These are phyloP conservation scores for Mantis religiosa DNA, from an alignment of 2,888 invertebrate species.

Conservation along the genomic window DNA sequence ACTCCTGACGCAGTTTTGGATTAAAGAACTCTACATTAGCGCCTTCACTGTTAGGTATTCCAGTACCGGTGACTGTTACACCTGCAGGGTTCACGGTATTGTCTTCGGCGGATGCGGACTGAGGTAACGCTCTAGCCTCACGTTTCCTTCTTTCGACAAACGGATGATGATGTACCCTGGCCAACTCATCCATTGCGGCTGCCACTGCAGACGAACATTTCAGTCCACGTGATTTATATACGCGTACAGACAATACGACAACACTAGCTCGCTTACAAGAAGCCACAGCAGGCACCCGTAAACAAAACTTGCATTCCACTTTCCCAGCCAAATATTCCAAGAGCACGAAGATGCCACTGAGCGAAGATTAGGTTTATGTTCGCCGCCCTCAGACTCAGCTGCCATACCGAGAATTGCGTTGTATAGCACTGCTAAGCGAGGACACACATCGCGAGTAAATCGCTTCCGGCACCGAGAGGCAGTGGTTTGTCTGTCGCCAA, in stretches of 20 bases:
- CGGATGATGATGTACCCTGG: background rate
- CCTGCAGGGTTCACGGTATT: conserved; percentile 40
- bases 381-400: background rate
- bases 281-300: conserved; percentile 27
- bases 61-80: background rate
- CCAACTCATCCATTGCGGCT: background rate
- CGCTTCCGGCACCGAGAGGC: background rate
- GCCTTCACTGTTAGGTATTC: background rate
- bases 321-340: background rate
- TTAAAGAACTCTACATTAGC: conserved; percentile 65
- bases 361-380: background rate
- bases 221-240: conserved; percentile 29
- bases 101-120: conserved; percentile 47
- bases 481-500: background rate
- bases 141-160: background rate
- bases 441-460: background rate
- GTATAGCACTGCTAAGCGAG: background rate
- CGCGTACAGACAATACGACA: conserved; percentile 27
- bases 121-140: background rate
- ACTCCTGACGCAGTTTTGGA: conserved; percentile 60
- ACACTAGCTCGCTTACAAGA: conserved; percentile 22
- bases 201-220: conserved; percentile 4
- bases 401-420: background rate
- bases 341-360: background rate
- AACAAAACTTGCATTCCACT: background rate